Evolutionary conservation across 2,888 invertebrate species (phyloP).

Genomic region (Siphlonurus alternatus): DNA sequence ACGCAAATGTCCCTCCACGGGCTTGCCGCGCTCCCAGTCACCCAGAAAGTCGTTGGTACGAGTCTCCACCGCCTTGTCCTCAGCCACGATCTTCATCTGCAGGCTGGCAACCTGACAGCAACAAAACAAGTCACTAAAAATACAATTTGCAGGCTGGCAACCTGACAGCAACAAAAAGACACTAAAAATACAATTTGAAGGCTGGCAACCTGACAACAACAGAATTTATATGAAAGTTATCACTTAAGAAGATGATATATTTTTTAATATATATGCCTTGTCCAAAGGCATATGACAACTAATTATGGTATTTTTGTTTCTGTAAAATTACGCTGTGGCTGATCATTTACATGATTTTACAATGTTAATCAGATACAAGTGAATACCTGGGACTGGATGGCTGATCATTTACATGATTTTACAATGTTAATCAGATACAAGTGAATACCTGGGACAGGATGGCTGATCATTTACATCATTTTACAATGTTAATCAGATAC

Average conservation of each 20-base stretch:
- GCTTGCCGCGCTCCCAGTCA: slow-evolving; percentile 97
- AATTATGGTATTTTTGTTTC: too few relatives aligned
- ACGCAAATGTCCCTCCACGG: slow-evolving; percentile 83
- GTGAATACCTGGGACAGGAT: too few relatives aligned
- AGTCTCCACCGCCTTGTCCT: slow-evolving; percentile 94
- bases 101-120: slow-evolving; percentile 61
- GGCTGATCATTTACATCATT: too few relatives aligned
- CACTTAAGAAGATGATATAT: not conserved
- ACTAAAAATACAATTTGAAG: slow-evolving; percentile 96
- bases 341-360: too few relatives aligned
- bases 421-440: too few relatives aligned
- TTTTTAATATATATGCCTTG: slow-evolving; percentile 5
- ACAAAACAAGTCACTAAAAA: not conserved
- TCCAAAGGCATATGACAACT: slow-evolving; percentile 3
- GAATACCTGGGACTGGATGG: too few relatives aligned
- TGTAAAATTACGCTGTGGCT: too few relatives aligned
- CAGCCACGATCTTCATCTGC: slow-evolving; percentile 96
- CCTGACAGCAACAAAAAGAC: slow-evolving; percentile 93
- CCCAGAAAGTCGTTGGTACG: slow-evolving; percentile 82
- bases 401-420: too few relatives aligned
- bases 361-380: too few relatives aligned
- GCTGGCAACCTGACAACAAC: slow-evolving; percentile 48
- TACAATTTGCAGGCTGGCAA: too few relatives aligned
- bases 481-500: too few relatives aligned
- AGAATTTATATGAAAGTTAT: not conserved